These are phyloP conservation scores for Aphelinus certus DNA, from an alignment of 1,140 invertebrate species.

Conservation along the genomic window DNA sequence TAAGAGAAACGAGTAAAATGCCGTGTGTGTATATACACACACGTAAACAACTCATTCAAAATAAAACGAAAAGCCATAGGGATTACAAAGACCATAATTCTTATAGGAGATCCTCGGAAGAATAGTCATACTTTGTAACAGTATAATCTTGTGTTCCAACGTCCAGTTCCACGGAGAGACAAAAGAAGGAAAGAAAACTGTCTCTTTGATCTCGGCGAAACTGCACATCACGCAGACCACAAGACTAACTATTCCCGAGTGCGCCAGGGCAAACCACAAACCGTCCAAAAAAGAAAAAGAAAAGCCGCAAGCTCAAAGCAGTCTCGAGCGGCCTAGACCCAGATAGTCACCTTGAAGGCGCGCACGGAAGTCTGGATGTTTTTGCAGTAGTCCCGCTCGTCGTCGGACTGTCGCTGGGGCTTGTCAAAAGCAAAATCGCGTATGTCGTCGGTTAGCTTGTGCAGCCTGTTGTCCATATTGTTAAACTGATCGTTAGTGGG, in stretches of 20 bases:
- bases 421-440: slow-evolving; percentile 50
- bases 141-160: no score
- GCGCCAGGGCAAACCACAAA: background rate
- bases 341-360: slow-evolving; percentile 32
- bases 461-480: slow-evolving; percentile 42
- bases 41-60: no score
- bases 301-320: background rate
- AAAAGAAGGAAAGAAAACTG: background rate
- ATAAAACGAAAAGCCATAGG: no score
- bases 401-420: background rate
- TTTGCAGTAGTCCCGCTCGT: slow-evolving; percentile 16
- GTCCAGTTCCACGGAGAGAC: no score
- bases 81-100: no score
- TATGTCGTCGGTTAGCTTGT: slow-evolving; percentile 45
- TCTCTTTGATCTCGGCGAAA: background rate
- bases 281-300: background rate
- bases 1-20: no score
- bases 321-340: background rate
- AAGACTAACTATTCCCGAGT: background rate
- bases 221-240: background rate
- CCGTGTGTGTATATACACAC: no score
- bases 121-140: no score
- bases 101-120: no score
- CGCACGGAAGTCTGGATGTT: background rate
- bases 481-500: slow-evolving; percentile 48